phyloP scores from a whole-genome alignment of 2,113 vertebrate species.

The Amphiprion ocellaris region DNA sequence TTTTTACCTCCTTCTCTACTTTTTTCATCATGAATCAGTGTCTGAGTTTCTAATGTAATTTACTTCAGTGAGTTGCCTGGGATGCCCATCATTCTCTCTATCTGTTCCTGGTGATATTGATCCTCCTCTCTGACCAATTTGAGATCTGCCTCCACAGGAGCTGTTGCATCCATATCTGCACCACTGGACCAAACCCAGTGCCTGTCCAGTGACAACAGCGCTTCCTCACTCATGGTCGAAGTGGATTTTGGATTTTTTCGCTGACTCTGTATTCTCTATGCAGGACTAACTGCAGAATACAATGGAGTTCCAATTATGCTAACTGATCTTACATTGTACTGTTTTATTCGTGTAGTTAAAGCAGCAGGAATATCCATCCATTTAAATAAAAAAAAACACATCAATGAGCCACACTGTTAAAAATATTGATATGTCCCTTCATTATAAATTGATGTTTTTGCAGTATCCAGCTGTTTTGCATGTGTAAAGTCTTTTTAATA shows the following conservation, averaged over 20 bases:
- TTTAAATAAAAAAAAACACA: too few species aligned
- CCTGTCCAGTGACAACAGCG: slow-evolving; percentile 49
- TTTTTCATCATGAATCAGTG: slow-evolving; percentile 69
- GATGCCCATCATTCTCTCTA: slow-evolving; percentile 75
- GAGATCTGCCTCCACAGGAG: slow-evolving; percentile 69
- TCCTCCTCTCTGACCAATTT: slow-evolving; percentile 73
- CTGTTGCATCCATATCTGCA: slow-evolving; percentile 71
- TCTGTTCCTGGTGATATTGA: slow-evolving; percentile 74
- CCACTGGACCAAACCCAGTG: slow-evolving; percentile 65
- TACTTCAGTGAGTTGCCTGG: slow-evolving; percentile 68
- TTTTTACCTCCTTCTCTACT: slow-evolving; percentile 38
- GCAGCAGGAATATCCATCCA: background rate
- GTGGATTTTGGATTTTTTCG: slow-evolving; percentile 31
- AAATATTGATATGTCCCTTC: too few species aligned
- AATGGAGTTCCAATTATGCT: background rate
- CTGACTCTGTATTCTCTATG: slow-evolving; percentile 9
- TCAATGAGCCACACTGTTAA: too few species aligned
- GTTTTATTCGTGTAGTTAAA: background rate
- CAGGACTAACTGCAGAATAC: background rate
- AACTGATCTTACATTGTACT: background rate
- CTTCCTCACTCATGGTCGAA: slow-evolving; percentile 18
- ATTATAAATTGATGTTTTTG: too few species aligned
- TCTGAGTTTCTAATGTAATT: slow-evolving; percentile 77
- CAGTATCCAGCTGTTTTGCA: too few species aligned
- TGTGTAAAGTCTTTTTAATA: too few species aligned